These are phyloP conservation scores for Salvelinus namaycush DNA, from an alignment of 2,113 vertebrate genomes.

Conservation along the genomic window DNA sequence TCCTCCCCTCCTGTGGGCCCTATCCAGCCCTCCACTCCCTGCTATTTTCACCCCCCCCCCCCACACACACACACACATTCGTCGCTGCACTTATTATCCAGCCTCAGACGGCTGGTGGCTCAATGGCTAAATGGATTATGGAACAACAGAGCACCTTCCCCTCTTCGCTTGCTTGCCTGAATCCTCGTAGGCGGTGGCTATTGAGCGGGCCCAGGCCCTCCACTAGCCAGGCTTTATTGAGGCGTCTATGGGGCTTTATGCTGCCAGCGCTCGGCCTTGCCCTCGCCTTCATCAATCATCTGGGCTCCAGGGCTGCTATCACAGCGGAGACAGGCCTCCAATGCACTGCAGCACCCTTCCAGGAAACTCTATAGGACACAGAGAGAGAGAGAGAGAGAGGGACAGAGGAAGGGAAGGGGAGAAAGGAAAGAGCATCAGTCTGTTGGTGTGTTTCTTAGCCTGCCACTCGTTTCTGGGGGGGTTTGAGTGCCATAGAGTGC, in stretches of 20 bases:
- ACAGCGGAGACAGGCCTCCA: slow-evolving; percentile 86
- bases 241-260: slow-evolving; percentile 93
- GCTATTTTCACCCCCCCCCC: slow-evolving; percentile 73
- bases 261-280: slow-evolving; percentile 89
- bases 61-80: slow-evolving; percentile 42
- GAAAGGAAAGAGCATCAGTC: slow-evolving; percentile 50
- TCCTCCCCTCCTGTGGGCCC: slow-evolving; percentile 37
- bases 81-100: slow-evolving; percentile 75
- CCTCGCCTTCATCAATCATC: slow-evolving; percentile 99
- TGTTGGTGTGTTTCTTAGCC: slow-evolving; percentile 51
- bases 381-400: slow-evolving; percentile 49
- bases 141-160: slow-evolving; percentile 95
- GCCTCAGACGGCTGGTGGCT: slow-evolving; percentile 91
- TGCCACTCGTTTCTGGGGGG: slow-evolving; percentile 48
- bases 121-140: slow-evolving; percentile 90
- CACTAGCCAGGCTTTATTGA: slow-evolving; percentile 89
- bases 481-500: slow-evolving; percentile 63
- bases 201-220: slow-evolving; percentile 89
- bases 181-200: slow-evolving; percentile 72
- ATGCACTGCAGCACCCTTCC: slow-evolving; percentile 80
- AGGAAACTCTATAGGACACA: slow-evolving; percentile 75
- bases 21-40: slow-evolving; percentile 8
- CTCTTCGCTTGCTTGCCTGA: slow-evolving; percentile 67
- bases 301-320: slow-evolving; percentile 87
- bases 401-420: neutral